Conservation (phyloP, 2,888 invertebrate genomes). For the Lomographa bimaculata region DNA sequence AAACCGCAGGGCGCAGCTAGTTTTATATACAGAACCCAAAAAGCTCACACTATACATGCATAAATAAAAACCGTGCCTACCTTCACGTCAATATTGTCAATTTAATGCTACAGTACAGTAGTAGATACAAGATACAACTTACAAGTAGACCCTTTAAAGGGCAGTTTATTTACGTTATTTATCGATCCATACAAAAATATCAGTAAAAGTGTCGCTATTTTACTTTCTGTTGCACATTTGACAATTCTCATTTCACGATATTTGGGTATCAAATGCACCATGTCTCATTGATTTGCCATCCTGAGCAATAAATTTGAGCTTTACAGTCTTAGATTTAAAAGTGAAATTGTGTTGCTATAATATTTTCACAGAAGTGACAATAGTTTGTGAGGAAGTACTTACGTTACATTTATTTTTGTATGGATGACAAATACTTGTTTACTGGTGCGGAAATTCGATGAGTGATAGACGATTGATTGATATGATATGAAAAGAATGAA, state of each 20-base stretch:
- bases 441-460: constrained; percentile 22
- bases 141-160: constrained; percentile 17
- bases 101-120: constrained; percentile 26
- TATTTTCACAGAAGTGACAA: too few relatives aligned
- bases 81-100: constrained; percentile 10
- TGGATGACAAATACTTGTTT: constrained; percentile 15
- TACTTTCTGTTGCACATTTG: constrained; percentile 27
- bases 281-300: neutral
- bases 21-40: constrained; percentile 20
- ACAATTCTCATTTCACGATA: constrained; percentile 31
- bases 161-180: constrained; percentile 9
- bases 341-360: too few relatives aligned
- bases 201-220: constrained; percentile 22
- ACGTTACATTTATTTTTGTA: constrained; percentile 1
- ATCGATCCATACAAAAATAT: constrained; percentile 21
- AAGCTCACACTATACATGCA: neutral
- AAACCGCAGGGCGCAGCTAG: too few relatives aligned
- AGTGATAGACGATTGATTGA: constrained; percentile 13
- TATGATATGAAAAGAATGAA: constrained; percentile 4
- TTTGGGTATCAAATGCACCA: constrained; percentile 17
- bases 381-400: too few relatives aligned
- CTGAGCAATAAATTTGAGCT: neutral
- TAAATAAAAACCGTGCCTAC: constrained; percentile 1
- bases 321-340: neutral
- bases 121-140: too few relatives aligned